Base-by-base conservation (phyloP, 2,797 vertebrate species). In the Crypturellus tataupa region DNA sequence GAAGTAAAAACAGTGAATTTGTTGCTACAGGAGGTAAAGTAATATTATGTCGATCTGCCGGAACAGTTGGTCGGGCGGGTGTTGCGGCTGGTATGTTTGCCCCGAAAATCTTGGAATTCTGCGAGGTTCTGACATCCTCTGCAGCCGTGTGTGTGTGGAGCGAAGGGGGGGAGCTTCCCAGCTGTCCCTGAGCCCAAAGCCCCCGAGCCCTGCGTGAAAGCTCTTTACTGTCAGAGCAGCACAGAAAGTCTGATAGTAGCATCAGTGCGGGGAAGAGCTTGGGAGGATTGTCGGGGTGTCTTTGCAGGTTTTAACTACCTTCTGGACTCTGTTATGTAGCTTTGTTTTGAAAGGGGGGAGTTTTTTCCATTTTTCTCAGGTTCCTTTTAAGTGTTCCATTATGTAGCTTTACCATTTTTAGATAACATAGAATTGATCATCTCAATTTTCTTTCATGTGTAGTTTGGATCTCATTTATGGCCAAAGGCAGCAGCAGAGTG, bases 41-140 rank as follows among this genome's bases (percentile, higher is more conserved):
- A 94, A 82, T 95, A 69, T 73, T 56, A 68, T 94, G 78, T 81
- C 80, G 78, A 73, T 88, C 78, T 49, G 59, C 71, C 0, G 31
- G 89, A 94, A 89, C 93, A 96, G 95, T 95, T 96, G 91, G 76
- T 6, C 82, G 80, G 93, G 87, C 93, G 87, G 75, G 65, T 27
- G 64, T 80, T 86, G 86, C 2, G 24, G 87, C 90, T 90, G 92
- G 75, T 95, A 16, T 33, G 75, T 87, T 94, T 94, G 75, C 87
- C 91, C 75, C 68, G 85, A 94, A 91, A 93, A 93, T 82, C 75
- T 88, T 77, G 31, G 40, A 80, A 39, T 94, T 91, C 85, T 95
- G 80, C 47, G 68, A 77, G 87, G 92, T 88, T 94, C 91, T 84
- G 89, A 91, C 91, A 89, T 87, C 82, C 87, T 94, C 73, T 86